Conservation (phyloP, 2,888 invertebrate genomes). For the Anthophora plumipes region DNA sequence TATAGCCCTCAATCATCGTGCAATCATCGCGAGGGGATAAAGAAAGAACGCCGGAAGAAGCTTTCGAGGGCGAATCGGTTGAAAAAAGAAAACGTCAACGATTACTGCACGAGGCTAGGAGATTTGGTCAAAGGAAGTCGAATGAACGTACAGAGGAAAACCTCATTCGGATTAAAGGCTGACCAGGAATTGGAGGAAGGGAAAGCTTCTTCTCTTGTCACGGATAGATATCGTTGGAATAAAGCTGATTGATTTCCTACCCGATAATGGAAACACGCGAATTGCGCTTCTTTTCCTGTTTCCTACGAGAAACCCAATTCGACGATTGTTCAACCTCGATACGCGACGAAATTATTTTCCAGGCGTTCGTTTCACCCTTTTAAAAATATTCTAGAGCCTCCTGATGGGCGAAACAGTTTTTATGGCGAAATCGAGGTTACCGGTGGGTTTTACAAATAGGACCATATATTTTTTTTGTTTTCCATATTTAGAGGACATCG, state of each 20-base stretch:
- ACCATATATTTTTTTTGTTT: no score
- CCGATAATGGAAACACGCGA: conserved; percentile 77
- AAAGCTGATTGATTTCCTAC: conserved; percentile 79
- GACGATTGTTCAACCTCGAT: no score
- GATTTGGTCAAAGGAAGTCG: conserved; percentile 63
- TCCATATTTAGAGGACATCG: no score
- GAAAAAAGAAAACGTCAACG: conserved; percentile 66
- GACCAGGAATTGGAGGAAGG: conserved; percentile 27
- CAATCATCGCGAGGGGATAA: conserved; percentile 51
- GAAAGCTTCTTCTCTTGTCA: conserved; percentile 62
- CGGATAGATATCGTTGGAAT: conserved; percentile 75
- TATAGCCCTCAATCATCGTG: conserved; percentile 39
- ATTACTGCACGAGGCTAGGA: conserved; percentile 55
- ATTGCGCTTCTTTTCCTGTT: conserved; percentile 24
- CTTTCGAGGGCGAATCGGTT: conserved; percentile 50
- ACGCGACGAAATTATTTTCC: not conserved
- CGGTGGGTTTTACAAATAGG: no score
- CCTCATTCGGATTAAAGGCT: conserved; percentile 78
- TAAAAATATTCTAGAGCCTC: no score
- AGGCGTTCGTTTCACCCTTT: no score
- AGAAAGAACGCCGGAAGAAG: conserved; percentile 38
- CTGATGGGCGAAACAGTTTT: no score
- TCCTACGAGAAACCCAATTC: no score
- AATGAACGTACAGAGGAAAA: conserved; percentile 62
- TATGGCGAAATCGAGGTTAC: no score